Percentiles rank a stretch among this genome's conserved stretches.
These are phyloP conservation scores for Penaeus chinensis DNA, from an alignment of 1,140 invertebrate genomes.

Conservation along the genomic window DNA sequence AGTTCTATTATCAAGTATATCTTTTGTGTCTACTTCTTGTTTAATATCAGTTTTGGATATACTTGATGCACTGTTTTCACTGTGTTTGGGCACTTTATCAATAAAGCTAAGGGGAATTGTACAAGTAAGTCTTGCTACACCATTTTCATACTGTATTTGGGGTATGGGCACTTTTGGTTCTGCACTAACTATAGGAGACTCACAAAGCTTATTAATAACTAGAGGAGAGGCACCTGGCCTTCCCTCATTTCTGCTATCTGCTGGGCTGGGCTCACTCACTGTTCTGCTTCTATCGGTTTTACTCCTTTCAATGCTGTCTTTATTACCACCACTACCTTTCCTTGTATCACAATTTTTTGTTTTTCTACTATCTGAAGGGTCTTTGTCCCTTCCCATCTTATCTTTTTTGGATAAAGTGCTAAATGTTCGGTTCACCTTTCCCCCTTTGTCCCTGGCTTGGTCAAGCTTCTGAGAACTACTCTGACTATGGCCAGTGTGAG, in stretches of 20 bases:
- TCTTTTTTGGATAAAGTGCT: constrained; percentile 34
- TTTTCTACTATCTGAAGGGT: constrained; percentile 9
- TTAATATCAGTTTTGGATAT: constrained; percentile 30
- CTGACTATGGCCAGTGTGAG: constrained; percentile 16
- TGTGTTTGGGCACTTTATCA: constrained; percentile 57
- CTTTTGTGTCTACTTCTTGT: constrained; percentile 41
- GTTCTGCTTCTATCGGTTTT: constrained; percentile 38
- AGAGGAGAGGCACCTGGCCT: constrained; percentile 10
- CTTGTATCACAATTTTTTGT: constrained; percentile 6
- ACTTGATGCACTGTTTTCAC: constrained; percentile 39
- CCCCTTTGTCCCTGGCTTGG: constrained; percentile 28
- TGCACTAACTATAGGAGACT: constrained; percentile 53
- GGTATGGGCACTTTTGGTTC: constrained; percentile 58
- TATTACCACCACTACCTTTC: constrained; percentile 20
- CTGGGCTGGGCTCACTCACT: constrained; percentile 18
- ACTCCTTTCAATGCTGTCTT: constrained; percentile 28
- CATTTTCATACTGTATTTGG: constrained; percentile 44
- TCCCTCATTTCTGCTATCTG: background rate
- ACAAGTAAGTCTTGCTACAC: constrained; percentile 41
- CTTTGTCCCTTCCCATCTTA: background rate
- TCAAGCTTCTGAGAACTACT: constrained; percentile 20
- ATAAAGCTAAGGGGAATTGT: constrained; percentile 59
- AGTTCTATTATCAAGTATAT: constrained; percentile 55
- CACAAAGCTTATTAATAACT: constrained; percentile 36
- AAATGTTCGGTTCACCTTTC: background rate